Evolutionary conservation across 2,797 vertebrate genomes (phyloP), one percentile per base, ranked within the genome.

Genomic region (Thripadectes ignobilis): DNA sequence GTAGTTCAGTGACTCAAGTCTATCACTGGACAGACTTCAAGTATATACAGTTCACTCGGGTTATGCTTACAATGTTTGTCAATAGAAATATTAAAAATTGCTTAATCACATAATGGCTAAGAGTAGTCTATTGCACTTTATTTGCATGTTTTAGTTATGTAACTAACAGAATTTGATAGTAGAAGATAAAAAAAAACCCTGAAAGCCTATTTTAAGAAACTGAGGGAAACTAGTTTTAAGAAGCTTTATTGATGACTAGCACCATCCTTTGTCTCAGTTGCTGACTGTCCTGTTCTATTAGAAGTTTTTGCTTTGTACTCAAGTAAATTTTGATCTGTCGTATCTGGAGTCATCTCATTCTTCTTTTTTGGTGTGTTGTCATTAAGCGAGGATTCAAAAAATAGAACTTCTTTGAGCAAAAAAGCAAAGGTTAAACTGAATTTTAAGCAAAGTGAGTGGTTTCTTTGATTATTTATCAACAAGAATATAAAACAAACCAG

Each of bases 21-120:
- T 58, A 2, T 65, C 49, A 23, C 66, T 77, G 79, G 57, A 27
- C 62, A 68, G 62, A 66, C 75, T 89, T 91, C 62, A 77, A 41
- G 48, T 94, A 14, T 69, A 49, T 54, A 76, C 49, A 52, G 39
- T 80, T 92, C 76, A 78, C 87, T 83, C 55, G 87, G 72, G 36
- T 93, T 81, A 93, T 67, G 90, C 93, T 93, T 90, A 91, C 49
- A 38, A 1, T 95, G 62, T 93, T 84, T 96, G 89, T 96, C 82
- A 88, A n/a, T 89, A 92, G 79, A 91, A 95, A 54, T 69, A 97
- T 97, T 97, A 97, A 97, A 96, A 88, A 41, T 66, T 85, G 80
- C 62, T 95, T 91, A 67, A 87, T 90, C 61, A 62, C 38, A 24
- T 59, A 14, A 51, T 71, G 89, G 38, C 62, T 79, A 49, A 59